Conservation (phyloP, 1,140 invertebrate species). For the Goniozus legneri region DNA sequence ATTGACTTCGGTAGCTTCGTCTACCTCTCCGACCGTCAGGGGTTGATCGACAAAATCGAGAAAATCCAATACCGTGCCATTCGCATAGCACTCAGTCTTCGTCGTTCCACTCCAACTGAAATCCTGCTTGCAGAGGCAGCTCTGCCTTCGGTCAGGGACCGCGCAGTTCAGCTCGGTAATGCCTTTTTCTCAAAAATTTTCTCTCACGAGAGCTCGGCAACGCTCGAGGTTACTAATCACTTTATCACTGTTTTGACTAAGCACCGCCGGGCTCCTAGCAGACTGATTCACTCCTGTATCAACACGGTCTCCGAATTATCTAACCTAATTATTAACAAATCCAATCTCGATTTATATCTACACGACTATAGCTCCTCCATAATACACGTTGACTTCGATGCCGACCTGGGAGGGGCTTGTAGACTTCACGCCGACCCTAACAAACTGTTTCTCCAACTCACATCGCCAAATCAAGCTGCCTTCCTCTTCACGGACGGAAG, state of each 20-base stretch:
- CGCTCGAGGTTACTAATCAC: no score
- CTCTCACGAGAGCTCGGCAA: not conserved
- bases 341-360: not conserved
- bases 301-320: not conserved
- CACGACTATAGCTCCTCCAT: not conserved
- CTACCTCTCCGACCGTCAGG: not conserved
- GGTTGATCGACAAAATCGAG: not conserved
- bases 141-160: not conserved
- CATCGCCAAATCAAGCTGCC: not conserved
- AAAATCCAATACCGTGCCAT: not conserved
- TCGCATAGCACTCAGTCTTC: not conserved
- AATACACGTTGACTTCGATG: not conserved
- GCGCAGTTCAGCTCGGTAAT: not conserved
- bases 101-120: not conserved
- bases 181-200: not conserved
- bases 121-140: not conserved
- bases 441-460: not conserved
- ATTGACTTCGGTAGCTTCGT: not conserved
- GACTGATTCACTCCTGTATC: not conserved
- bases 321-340: not conserved
- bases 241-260: no score
- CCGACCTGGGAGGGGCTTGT: not conserved
- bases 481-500: conserved; percentile 4
- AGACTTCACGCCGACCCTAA: not conserved
- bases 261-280: not conserved